A percentile compares a stretch with the other conserved stretches of the same genome.
These are phyloP conservation scores for Excalfactoria chinensis DNA, from an alignment of 2,113 vertebrate genomes.

Conservation along the genomic window DNA sequence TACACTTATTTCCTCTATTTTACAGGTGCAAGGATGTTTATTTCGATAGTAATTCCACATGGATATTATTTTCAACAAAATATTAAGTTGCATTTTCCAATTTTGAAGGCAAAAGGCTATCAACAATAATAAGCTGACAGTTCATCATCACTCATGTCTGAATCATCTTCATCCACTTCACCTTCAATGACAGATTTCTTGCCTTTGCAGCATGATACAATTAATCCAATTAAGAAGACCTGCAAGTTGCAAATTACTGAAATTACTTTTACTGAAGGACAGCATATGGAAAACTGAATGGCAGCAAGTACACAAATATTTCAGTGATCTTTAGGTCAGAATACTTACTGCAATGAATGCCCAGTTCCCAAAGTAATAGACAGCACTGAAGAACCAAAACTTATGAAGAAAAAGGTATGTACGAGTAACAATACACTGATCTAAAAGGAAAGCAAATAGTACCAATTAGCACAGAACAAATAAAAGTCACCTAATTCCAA, in stretches of 20 bases:
- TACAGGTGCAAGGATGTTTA: conserved; percentile 63
- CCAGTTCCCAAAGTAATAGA: conserved; percentile 99
- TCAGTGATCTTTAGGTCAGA: neutral
- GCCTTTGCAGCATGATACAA: conserved; percentile 95
- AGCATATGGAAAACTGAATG: neutral
- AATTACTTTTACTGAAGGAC: conserved; percentile 18
- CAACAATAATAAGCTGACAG: conserved; percentile 70
- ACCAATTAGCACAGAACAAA: neutral
- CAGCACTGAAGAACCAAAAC: conserved; percentile 98
- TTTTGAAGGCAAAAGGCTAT: conserved; percentile 18
- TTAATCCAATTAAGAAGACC: conserved; percentile 92
- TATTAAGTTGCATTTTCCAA: neutral
- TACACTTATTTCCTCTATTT: conserved; percentile 42
- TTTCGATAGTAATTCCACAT: conserved; percentile 15
- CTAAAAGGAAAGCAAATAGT: conserved; percentile 76
- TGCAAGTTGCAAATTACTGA: conserved; percentile 63
- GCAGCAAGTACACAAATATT: neutral
- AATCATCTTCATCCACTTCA: conserved; percentile 93
- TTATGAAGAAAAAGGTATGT: conserved; percentile 97
- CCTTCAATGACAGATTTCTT: conserved; percentile 98
- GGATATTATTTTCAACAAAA: neutral
- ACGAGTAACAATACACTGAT: conserved; percentile 93
- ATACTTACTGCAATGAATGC: conserved; percentile 93
- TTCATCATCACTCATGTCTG: conserved; percentile 94
- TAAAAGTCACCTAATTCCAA: neutral